Evolutionary conservation across 2,113 vertebrate species (phyloP).

Genomic region (Dasyornis broadbenti): DNA sequence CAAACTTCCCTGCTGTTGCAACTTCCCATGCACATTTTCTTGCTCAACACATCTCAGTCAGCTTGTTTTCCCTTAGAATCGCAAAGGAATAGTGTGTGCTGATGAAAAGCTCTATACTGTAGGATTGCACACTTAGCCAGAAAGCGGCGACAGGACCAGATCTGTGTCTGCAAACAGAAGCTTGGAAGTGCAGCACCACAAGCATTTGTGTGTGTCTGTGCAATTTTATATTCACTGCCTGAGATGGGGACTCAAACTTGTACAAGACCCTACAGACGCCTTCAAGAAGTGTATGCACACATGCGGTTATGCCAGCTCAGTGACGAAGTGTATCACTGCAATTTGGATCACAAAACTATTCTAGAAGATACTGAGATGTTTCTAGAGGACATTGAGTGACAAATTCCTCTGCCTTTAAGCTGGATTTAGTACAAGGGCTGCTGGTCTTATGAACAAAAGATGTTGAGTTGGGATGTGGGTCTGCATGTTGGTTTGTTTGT

Average conservation of each 20-base stretch:
- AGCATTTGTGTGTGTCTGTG: not conserved
- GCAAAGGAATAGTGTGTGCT: not conserved
- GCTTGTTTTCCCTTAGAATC: not conserved
- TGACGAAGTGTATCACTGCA: not conserved
- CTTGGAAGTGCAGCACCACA: not conserved
- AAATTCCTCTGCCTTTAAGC: not conserved
- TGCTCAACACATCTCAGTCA: rapidly evolving
- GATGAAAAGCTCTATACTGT: not conserved
- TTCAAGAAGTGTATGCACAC: not conserved
- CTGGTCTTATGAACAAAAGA: not conserved
- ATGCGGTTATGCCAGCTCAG: not conserved
- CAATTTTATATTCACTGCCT: not conserved
- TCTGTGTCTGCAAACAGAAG: not conserved
- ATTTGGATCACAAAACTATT: not conserved
- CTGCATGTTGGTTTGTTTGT: not conserved
- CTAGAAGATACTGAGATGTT: not conserved
- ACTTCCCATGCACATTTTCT: not conserved
- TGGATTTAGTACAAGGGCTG: not conserved
- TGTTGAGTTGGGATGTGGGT: not conserved
- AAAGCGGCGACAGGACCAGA: not conserved
- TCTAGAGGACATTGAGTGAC: not conserved
- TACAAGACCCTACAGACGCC: not conserved
- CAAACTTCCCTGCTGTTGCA: not conserved
- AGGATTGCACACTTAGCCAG: not conserved
- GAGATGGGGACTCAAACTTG: not conserved